Evolutionary conservation across 2,888 invertebrate genomes (phyloP), one percentile per base, ranked within the genome.

Genomic region (Leptopilina syphax): DNA sequence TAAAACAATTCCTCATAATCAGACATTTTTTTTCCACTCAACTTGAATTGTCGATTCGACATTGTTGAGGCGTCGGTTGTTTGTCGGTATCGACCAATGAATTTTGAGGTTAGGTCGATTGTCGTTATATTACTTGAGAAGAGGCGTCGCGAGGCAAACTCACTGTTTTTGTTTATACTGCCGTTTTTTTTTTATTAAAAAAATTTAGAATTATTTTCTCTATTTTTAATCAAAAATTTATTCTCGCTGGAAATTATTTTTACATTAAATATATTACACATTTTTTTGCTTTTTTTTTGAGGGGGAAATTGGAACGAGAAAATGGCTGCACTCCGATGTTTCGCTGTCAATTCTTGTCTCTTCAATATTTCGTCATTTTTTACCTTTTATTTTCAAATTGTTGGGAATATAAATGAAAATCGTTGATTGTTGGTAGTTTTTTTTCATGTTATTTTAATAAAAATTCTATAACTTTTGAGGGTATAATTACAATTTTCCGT

Each of bases 281-380:
- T 66, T 66, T 73, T 73, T 66, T 66, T 57, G 3, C 12, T 27
- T 54, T 27, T 73, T 73, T 54, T 34, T 54, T 1, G 57, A 34
- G 54, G 73, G 13, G 73, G n/a, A 60, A 73, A 57, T 60, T 54
- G 73, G 57, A 34, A 73, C 57, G 57, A 73, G 73, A 73, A 73
- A 73, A 73, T 73, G 73, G 73, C 73, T 73, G 73, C 73, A 73
- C 34, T 34, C 73, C 50, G 18, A 41, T 13, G 73, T 73, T 70
- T 73, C 57, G 73, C 73, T 73, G 57, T 73, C 73, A 73, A 73
- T 73, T 73, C 68, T 78, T 47, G 41, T 67, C 8, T 34, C 76
- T 24, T 57, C 67, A 70, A 77, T 65, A 77, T 84, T 86, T 67
- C 91, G 5, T 66, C 8, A 27, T 24, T 41, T 68, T 47, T 13